Percentiles rank a stretch among this genome's conserved stretches.
phyloP scores from a whole-genome alignment of 2,888 invertebrate species.

The Acronicta alni region DNA sequence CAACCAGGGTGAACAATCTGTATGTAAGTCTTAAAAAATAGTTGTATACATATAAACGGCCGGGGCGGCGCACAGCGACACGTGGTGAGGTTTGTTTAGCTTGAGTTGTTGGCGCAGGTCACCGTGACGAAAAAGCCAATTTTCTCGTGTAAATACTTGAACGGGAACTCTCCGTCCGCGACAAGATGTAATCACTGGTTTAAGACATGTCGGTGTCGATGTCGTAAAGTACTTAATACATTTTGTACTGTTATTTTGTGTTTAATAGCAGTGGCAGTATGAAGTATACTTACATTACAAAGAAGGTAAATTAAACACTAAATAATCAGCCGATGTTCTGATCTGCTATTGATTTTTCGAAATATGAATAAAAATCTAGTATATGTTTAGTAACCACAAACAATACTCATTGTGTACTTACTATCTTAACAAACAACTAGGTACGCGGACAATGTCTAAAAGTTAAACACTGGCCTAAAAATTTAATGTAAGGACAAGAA shows the following conservation, averaged over 20 bases:
- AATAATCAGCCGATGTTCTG: no score
- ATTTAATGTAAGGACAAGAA: conserved; percentile 9
- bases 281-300: no score
- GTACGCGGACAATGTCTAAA: conserved; percentile 36
- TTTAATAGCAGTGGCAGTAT: neutral
- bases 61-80: conserved; percentile 22
- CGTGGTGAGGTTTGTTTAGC: conserved; percentile 56
- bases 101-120: conserved; percentile 51
- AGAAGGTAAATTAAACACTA: no score
- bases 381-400: conserved; percentile 23
- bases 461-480: conserved; percentile 35
- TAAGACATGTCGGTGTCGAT: conserved; percentile 29
- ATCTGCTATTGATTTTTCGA: conserved; percentile 22
- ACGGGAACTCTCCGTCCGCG: conserved; percentile 63
- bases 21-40: conserved; percentile 33
- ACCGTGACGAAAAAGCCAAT: conserved; percentile 69
- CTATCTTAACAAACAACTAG: conserved; percentile 46
- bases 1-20: conserved; percentile 6
- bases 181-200: conserved; percentile 55
- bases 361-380: conserved; percentile 13
- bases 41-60: conserved; percentile 23
- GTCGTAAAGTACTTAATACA: conserved; percentile 31
- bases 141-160: conserved; percentile 75
- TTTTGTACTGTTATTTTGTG: conserved; percentile 32
- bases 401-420: conserved; percentile 49